These are phyloP conservation scores for Carpatolechia fugitivella DNA, from an alignment of 2,888 invertebrate species.

Conservation along the genomic window DNA sequence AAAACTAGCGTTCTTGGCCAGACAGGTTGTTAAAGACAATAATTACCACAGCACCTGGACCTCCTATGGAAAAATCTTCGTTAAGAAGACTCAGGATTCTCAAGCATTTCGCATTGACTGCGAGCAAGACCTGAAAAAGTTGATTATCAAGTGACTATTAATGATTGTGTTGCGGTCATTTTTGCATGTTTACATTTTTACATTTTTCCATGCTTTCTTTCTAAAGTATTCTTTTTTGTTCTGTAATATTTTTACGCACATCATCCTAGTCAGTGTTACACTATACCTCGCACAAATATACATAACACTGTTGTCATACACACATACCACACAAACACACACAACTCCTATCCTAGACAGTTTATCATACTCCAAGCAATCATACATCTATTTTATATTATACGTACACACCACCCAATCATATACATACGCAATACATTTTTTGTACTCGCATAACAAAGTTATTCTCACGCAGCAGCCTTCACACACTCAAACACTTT, in stretches of 20 bases:
- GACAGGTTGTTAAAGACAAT: slow-evolving; percentile 1
- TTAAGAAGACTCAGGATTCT: neutral
- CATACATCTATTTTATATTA: too few species aligned
- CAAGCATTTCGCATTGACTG: neutral
- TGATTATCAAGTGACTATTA: neutral
- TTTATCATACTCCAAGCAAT: too few species aligned
- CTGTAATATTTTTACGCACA: neutral
- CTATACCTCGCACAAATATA: neutral
- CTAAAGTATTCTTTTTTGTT: neutral
- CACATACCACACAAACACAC: neutral
- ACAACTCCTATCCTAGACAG: too few species aligned
- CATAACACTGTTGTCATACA: neutral
- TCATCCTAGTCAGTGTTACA: neutral
- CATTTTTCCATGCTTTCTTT: too few species aligned
- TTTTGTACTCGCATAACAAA: neutral
- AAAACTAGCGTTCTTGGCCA: neutral
- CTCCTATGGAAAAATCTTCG: slow-evolving; percentile 7
- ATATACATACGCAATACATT: neutral
- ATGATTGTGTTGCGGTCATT: neutral
- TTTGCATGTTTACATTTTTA: too few species aligned
- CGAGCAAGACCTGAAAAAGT: slow-evolving; percentile 1
- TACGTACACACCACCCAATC: neutral
- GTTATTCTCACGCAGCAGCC: neutral
- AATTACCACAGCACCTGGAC: slow-evolving; percentile 5
- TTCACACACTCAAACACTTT: neutral